Percentiles rank a stretch among this genome's conserved stretches.
These are phyloP conservation scores for Psophia crepitans DNA, from an alignment of 2,113 vertebrate genomes.

Conservation along the genomic window DNA sequence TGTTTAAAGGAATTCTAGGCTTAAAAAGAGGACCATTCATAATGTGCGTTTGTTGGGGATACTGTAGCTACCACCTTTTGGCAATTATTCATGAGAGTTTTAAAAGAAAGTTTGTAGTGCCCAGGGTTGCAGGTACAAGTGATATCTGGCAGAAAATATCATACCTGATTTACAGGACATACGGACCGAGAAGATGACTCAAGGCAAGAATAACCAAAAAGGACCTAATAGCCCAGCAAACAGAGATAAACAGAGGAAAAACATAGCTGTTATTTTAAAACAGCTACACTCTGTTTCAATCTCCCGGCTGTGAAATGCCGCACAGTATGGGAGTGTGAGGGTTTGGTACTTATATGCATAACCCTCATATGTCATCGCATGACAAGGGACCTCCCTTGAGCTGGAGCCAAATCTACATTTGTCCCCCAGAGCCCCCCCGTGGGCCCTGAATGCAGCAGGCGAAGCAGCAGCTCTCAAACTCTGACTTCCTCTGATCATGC, in stretches of 20 bases:
- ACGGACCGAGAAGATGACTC: neutral
- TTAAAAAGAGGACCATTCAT: constrained; percentile 73
- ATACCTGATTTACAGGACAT: neutral
- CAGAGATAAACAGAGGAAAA: neutral
- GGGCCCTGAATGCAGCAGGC: neutral
- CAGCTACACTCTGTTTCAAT: neutral
- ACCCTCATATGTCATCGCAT: constrained; percentile 46
- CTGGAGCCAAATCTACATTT: neutral
- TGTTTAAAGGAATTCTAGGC: constrained; percentile 68
- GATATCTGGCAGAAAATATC: neutral
- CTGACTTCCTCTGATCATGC: neutral
- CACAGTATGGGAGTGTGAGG: constrained; percentile 36
- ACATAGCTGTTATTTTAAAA: constrained; percentile 14
- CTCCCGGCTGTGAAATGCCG: constrained; percentile 41
- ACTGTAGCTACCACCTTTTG: constrained; percentile 58
- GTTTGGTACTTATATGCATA: constrained; percentile 1
- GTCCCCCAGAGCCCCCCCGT: neutral
- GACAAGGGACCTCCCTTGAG: constrained; percentile 46
- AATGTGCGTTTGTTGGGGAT: constrained; percentile 62
- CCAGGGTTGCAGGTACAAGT: neutral
- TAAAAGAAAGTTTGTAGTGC: neutral
- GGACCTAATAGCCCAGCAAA: neutral
- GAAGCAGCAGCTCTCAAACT: neutral
- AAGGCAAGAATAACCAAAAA: neutral
- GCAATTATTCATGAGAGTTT: constrained; percentile 52